Evolutionary conservation across 2,888 invertebrate species (phyloP), one percentile per base, ranked within the genome.

Genomic region (Yponomeuta malinellus): DNA sequence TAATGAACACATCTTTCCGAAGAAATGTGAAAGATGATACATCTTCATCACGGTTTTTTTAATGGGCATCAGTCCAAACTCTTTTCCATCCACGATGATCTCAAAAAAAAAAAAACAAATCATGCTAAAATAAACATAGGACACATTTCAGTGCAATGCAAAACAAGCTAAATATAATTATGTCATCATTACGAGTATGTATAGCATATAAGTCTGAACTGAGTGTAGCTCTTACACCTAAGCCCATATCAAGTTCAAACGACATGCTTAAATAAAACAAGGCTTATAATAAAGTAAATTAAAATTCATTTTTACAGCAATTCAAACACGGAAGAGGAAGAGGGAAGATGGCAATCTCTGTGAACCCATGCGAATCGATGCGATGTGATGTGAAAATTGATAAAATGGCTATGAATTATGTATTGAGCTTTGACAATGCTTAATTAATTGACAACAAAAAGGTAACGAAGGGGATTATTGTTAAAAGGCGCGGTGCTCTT

Each of bases 211-310:
- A 43, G 33, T 43, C 9, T 43, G 43, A 43, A 43, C 43, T 43
- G 3, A 43, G 0, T 43, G 8, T 43, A 43, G 8, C 6, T 43
- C 6, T 43, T 43, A 59, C 15, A 59, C 8, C 52, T 3, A 59
- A 59, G 15, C 15, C 52, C 12, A 15, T 59, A 59, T 59, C 15
- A 3, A 8, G 52, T 59, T 59, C 52, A 59, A 9, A 59, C 52
- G 52, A 12, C 52, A 59, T 59, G 52, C 52, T 59, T 59, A 59
- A 59, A 15, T 59, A 59, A 59, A 59, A 59, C 52, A 59, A 3
- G 12, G 12, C 12, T 59, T 43, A 43, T 8, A 1, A 8, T 69
- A 72, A 68, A 70, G 70, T 71, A 68, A 23, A 71, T 71, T 52
- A 15, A 68, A 52, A 68, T 65, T 59, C 67, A 71, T n/a, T 70